Evolutionary conservation across 2,113 vertebrate genomes (phyloP).

Genomic region (Mionectes macconnelli): DNA sequence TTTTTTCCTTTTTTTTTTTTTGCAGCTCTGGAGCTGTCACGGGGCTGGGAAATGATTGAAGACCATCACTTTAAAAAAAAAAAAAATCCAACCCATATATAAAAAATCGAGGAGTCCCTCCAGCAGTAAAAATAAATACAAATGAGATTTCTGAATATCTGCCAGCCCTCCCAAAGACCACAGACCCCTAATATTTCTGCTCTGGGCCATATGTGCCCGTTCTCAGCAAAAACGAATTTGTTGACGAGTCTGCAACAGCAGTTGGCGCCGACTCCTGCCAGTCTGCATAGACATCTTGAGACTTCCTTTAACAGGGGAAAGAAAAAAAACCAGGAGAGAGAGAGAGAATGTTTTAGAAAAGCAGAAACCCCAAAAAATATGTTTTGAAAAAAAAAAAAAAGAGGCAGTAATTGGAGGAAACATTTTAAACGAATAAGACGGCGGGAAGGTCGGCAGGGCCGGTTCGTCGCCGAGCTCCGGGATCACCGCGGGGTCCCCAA

Average conservation of each 20-base stretch:
- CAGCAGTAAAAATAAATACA: neutral
- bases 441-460: slow-evolving; percentile 63
- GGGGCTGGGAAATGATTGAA: neutral
- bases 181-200: slow-evolving; percentile 74
- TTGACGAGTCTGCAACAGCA: slow-evolving; percentile 75
- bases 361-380: neutral
- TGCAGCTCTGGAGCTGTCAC: neutral
- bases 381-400: neutral
- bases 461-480: neutral
- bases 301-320: slow-evolving; percentile 50
- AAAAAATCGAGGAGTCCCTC: neutral
- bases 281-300: slow-evolving; percentile 78
- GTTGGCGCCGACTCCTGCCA: slow-evolving; percentile 72
- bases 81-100: neutral
- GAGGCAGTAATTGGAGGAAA: slow-evolving; percentile 32
- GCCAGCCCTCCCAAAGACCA: slow-evolving; percentile 71
- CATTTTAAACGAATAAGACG: slow-evolving; percentile 50
- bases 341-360: neutral
- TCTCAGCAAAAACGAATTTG: slow-evolving; percentile 73
- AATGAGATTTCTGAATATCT: slow-evolving; percentile 48
- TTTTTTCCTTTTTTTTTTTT: neutral
- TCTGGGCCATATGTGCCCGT: slow-evolving; percentile 74
- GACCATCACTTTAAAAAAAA: neutral
- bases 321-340: neutral
- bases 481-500: slow-evolving; percentile 62